Percentiles rank a stretch among this genome's conserved stretches.
phyloP scores from a whole-genome alignment of 1,140 invertebrate species.

The Laupala kohalensis region DNA sequence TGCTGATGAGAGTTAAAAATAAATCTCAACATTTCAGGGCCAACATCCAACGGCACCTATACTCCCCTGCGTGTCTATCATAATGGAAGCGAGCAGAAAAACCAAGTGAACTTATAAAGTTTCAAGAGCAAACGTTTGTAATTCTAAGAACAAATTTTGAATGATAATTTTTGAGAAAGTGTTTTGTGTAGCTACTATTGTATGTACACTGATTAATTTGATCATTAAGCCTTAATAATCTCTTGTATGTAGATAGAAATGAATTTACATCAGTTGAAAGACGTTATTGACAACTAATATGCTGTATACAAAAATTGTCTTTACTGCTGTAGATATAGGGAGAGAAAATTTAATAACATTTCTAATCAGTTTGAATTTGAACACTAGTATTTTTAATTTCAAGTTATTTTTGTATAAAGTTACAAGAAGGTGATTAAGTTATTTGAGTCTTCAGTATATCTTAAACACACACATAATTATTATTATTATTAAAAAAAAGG shows the following conservation, averaged over 20 bases:
- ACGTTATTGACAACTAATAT: no score
- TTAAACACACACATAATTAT: neutral
- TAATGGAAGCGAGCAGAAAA: conserved; percentile 55
- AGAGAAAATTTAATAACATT: neutral
- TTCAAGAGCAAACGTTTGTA: no score
- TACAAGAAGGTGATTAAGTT: neutral
- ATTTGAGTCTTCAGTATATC: neutral
- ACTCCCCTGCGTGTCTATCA: conserved; percentile 63
- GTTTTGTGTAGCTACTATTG: no score
- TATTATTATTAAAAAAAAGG: neutral
- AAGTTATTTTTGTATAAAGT: neutral
- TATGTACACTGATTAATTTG: no score
- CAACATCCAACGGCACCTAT: conserved; percentile 57
- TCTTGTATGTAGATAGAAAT: neutral
- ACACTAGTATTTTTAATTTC: neutral
- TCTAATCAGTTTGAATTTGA: neutral
- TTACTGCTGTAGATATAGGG: neutral
- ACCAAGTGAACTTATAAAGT: conserved; percentile 59
- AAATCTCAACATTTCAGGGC: conserved; percentile 31
- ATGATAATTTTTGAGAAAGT: no score
- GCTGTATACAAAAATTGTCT: no score
- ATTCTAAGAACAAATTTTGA: no score
- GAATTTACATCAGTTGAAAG: no score
- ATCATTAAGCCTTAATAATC: no score
- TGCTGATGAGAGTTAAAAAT: neutral